Evolutionary conservation across 2,888 invertebrate genomes (phyloP).

Genomic region (Ceraclea dissimilis): DNA sequence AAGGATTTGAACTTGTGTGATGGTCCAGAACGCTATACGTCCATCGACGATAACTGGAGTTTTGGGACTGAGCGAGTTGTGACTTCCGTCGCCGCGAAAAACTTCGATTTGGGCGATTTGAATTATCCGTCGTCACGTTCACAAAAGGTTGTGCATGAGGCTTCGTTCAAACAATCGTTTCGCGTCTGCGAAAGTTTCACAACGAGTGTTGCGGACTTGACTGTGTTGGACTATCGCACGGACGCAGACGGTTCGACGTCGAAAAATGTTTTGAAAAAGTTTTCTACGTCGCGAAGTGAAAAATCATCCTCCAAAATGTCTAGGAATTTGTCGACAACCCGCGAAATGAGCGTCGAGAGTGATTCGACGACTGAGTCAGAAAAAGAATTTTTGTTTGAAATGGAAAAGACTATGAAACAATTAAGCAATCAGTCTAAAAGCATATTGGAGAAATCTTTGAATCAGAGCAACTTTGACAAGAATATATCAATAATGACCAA

Average conservation of each 20-base stretch:
- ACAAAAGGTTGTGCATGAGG: constrained; percentile 31
- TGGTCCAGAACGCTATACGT: constrained; percentile 35
- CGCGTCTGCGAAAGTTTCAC: constrained; percentile 46
- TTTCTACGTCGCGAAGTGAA: constrained; percentile 10
- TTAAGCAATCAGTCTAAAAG: constrained; percentile 38
- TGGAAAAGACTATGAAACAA: constrained; percentile 43
- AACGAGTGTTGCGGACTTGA: constrained; percentile 56
- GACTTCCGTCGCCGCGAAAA: constrained; percentile 36
- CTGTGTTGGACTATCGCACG: constrained; percentile 50
- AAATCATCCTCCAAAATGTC: constrained; percentile 35
- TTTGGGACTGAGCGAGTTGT: constrained; percentile 24
- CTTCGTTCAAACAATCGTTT: constrained; percentile 44
- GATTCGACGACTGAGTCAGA: constrained; percentile 47
- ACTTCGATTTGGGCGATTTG: constrained; percentile 37
- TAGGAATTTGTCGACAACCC: constrained; percentile 32
- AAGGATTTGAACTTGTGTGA: constrained; percentile 59
- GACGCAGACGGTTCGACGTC: constrained; percentile 27
- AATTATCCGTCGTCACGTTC: constrained; percentile 11
- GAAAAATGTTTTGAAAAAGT: constrained; percentile 21
- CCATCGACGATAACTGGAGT: constrained; percentile 26
- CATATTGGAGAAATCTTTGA: constrained; percentile 33
- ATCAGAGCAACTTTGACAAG: constrained; percentile 49
- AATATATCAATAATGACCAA: constrained; percentile 52
- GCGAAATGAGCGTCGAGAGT: constrained; percentile 43
- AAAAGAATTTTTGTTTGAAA: constrained; percentile 40